Evolutionary conservation across 2,113 vertebrate species (phyloP), one percentile per base, ranked within the genome.

Genomic region (Zosterops pallidus): DNA sequence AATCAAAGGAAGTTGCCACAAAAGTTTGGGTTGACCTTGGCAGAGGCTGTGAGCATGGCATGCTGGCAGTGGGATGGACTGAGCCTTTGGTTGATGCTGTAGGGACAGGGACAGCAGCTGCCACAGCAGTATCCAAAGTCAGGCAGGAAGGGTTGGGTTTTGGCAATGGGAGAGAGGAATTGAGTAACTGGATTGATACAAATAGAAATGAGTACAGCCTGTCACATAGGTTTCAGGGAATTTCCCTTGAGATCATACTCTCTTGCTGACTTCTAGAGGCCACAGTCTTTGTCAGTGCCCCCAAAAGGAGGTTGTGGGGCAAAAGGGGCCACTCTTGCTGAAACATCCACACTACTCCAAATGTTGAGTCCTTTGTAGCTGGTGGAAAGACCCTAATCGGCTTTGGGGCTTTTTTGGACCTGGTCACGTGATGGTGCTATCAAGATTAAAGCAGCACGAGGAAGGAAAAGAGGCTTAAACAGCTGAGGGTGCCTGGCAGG

Each of bases 401-500:
- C 98, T 99, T 98, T 97, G 46, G 97, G 83, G 92, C 81, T 95
- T 97, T 97, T 96, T 97, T 96, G 95, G 94, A 76, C 94, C 50
- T 37, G 96, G 97, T 98, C 98, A 98, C 92, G 84, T 97, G 98
- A 97, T 94, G 33, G 84, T 97, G 95, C 97, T 90, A 97, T 97
- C 93, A 97, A 98, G 98, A 98, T 99, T 99, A 99, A 97, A 97
- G 96, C 95, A 98, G 98, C 98, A 98, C 97, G 98, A 98, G 98
- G 98, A 97, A 98, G 94, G 93, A 96, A 98, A 98, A 98, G 98
- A 98, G 96, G 98, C 98, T 99, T 99, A 95, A 95, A 94, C 78
- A 89, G 89, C 94, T 96, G 94, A 96, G 95, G 94, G 95, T 93
- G 91, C 88, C 95, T 94, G 96, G 94, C 97, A 96, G 97, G 97